Percentiles rank a stretch among this genome's conserved stretches.
Conservation (phyloP, 2,113 vertebrate genomes). For the Apteryx mantelli region DNA sequence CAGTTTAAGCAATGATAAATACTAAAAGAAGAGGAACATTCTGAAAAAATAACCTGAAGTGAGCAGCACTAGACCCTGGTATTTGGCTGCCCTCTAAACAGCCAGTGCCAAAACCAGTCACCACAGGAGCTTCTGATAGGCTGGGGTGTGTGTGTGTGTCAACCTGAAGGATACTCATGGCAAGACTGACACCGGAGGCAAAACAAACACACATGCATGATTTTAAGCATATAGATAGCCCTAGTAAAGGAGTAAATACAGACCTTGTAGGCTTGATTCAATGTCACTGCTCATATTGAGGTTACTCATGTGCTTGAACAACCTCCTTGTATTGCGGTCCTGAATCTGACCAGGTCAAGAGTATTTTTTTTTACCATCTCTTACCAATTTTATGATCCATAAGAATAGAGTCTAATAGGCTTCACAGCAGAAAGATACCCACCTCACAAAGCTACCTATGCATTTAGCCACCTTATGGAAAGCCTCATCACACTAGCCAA, state of each 20-base stretch:
- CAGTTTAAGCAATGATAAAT: not conserved
- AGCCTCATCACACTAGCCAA: not conserved
- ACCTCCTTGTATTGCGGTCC: not conserved
- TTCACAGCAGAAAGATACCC: not conserved
- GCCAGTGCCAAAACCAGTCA: not conserved
- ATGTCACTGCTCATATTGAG: not conserved
- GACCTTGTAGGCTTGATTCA: not conserved
- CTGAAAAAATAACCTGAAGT: not conserved
- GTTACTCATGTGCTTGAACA: not conserved
- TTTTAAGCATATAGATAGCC: not conserved
- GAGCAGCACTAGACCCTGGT: accelerated
- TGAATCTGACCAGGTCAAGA: not conserved
- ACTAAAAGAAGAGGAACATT: not conserved
- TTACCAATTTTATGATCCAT: not conserved
- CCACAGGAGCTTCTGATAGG: not conserved
- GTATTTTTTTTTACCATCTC: not conserved
- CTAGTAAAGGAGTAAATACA: not conserved
- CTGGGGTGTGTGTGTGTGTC: not conserved
- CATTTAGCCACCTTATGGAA: not conserved
- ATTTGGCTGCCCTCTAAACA: accelerated
- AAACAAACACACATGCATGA: not conserved
- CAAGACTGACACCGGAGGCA: not conserved
- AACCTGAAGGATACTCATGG: not conserved
- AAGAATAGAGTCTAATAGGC: not conserved
- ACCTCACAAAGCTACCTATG: not conserved